Percentiles rank a stretch among this genome's conserved stretches.
Evolutionary conservation across 2,797 vertebrate species (phyloP).

Genomic region (Chaunax sp.): DNA sequence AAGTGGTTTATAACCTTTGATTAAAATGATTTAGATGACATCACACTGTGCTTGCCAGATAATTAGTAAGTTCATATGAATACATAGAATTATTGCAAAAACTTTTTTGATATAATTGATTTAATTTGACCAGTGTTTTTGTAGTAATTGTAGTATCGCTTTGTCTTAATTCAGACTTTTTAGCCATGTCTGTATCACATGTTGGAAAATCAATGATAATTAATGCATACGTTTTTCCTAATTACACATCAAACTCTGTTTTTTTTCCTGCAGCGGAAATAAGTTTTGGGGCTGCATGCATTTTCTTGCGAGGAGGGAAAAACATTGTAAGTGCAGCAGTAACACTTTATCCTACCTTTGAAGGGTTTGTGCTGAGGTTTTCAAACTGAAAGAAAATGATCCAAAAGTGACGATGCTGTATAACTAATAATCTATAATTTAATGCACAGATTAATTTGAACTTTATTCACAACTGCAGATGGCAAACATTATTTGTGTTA

Average conservation of each 20-base stretch:
- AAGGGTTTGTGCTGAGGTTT: constrained; percentile 24
- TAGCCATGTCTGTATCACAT: not conserved
- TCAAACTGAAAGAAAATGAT: constrained; percentile 20
- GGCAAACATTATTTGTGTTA: too few species aligned
- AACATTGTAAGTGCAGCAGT: constrained; percentile 70
- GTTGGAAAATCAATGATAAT: not conserved
- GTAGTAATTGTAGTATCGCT: too few species aligned
- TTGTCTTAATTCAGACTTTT: constrained; percentile 18
- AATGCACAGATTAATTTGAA: too few species aligned
- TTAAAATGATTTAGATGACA: not conserved
- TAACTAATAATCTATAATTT: too few species aligned
- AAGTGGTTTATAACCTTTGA: not conserved
- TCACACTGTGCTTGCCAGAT: not conserved
- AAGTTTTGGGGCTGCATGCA: constrained; percentile 82
- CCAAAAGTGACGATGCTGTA: too few species aligned
- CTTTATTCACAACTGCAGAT: too few species aligned
- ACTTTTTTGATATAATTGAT: not conserved
- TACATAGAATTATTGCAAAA: not conserved
- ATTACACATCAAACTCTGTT: not conserved
- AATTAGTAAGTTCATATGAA: not conserved
- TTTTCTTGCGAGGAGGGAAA: constrained; percentile 85
- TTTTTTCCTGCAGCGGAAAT: constrained; percentile 63
- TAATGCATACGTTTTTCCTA: not conserved
- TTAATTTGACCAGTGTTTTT: not conserved
- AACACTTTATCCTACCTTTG: not conserved